Evolutionary conservation across 2,888 invertebrate genomes (phyloP), one percentile per base, ranked within the genome.

Genomic region (Hemistola chrysoprasaria): DNA sequence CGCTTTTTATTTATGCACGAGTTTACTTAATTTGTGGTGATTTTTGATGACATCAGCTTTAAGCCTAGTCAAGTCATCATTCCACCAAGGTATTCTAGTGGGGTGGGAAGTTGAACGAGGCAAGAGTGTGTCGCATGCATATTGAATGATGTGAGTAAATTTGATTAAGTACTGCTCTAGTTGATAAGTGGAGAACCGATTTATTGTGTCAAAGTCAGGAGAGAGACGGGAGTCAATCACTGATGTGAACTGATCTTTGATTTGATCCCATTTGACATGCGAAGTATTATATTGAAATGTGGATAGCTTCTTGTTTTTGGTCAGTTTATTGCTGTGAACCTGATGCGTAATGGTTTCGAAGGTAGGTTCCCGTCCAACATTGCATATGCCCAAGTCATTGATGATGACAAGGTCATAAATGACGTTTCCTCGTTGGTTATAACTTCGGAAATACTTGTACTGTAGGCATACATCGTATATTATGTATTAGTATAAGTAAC

Each of bases 301-400:
- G 8, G 23, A 24, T 1, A 20, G 6, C 8, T 25, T 24, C 5
- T 16, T 25, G 6, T 20, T 16, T 6, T 11, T 8, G 7, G 8
- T 2, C 1, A 11, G 16, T 6, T 8, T 3, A 3, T 6, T 7
- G 8, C 28, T 36, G 1, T 4, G 22, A 0, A 40, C 37, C 1
- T 49, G 29, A 0, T 35, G 34, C 1, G 34, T 26, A 48, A n/a
- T 10, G 1, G 44, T 40, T 3, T 56, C 38, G 4, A 54, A 58
- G 1, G 54, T 56, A 0, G 58, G 53, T 0, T 8, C 36, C 2
- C 27, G 4, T 0, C 53, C 53, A 1, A 2, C n/a, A 22, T 58
- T 58, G 6, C 0, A 45, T 22, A 53, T 10, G 5, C 9, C 22
- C 0, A 34, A 5, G n/a, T 47, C 40, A 0, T 34, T 11, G 0